Percentiles rank a stretch among this genome's conserved stretches.
These are phyloP conservation scores for Chrysaora quinquecirrha DNA, from an alignment of 30 jellyfish, hydroid and myxozoan genomes.

Conservation along the genomic window DNA sequence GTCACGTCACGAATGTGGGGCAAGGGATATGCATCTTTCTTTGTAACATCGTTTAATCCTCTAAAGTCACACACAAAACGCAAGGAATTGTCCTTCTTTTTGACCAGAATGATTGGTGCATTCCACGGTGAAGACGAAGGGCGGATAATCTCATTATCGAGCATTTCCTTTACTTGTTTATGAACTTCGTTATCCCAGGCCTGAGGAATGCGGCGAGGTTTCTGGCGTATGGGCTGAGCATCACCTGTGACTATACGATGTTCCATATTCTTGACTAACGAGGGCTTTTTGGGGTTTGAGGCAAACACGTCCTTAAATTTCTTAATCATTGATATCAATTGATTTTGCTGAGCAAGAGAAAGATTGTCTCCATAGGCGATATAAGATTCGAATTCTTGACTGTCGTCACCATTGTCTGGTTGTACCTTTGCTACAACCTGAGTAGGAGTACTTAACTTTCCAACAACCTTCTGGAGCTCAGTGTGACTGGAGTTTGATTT, in stretches of 20 bases:
- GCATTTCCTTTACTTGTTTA: conserved; percentile 37
- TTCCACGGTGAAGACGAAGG: conserved; percentile 64
- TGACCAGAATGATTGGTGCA: conserved; percentile 42
- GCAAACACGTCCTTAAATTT: conserved; percentile 30
- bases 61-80: conserved; percentile 56
- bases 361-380: conserved; percentile 21
- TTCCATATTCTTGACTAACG: conserved; percentile 20
- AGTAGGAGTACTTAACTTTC: too few relatives aligned
- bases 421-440: too few relatives aligned
- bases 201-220: conserved; percentile 21
- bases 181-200: conserved; percentile 31
- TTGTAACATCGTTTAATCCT: conserved; percentile 39
- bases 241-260: conserved; percentile 26
- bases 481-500: conserved; percentile 6
- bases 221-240: conserved; percentile 17
- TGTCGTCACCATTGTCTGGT: neutral
- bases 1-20: conserved; percentile 48
- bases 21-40: conserved; percentile 27
- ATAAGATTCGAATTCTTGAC: too few relatives aligned
- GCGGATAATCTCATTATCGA: conserved; percentile 40
- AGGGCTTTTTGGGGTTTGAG: conserved; percentile 59
- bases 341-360: neutral
- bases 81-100: conserved; percentile 22
- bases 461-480: neutral
- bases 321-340: conserved; percentile 1